Conservation (phyloP, 37 sponge, comb jelly and placozoan genomes). For the Oscarella lobularis region DNA sequence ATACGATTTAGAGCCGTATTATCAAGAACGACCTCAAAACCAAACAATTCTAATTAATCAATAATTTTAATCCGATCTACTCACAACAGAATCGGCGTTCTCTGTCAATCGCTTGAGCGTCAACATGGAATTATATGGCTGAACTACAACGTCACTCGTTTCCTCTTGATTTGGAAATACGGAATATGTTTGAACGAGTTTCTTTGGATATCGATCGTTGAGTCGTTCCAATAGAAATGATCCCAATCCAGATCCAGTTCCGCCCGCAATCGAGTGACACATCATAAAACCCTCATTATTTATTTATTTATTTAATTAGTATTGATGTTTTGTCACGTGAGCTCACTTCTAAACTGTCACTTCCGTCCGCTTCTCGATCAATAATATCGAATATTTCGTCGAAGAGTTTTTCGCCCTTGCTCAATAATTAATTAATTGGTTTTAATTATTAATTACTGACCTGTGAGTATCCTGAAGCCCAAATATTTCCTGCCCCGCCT, state of each 20-base stretch:
- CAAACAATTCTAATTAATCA: too few relatives aligned
- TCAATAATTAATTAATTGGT: too few relatives aligned
- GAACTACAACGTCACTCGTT: slow-evolving; percentile 94
- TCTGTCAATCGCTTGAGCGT: slow-evolving; percentile 91
- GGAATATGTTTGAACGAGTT: slow-evolving; percentile 92
- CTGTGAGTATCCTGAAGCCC: slow-evolving; percentile 91
- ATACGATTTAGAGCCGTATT: slow-evolving; percentile 95
- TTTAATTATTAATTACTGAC: slow-evolving; percentile 23
- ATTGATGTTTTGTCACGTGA: too few relatives aligned
- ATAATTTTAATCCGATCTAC: too few relatives aligned
- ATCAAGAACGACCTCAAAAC: slow-evolving; percentile 94
- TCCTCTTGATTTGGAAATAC: slow-evolving; percentile 92
- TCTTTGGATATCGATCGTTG: slow-evolving; percentile 88
- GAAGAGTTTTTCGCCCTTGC: slow-evolving; percentile 65
- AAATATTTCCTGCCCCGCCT: slow-evolving; percentile 98
- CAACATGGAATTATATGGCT: slow-evolving; percentile 97
- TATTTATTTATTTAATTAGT: too few relatives aligned
- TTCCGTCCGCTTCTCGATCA: slow-evolving; percentile 93
- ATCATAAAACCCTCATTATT: slow-evolving; percentile 85
- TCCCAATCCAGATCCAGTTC: slow-evolving; percentile 97
- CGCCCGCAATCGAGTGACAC: slow-evolving; percentile 94
- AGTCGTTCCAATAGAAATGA: slow-evolving; percentile 83
- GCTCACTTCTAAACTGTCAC: slow-evolving; percentile 86
- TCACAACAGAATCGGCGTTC: slow-evolving; percentile 93
- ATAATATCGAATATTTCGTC: slow-evolving; percentile 95